Evolutionary conservation across 2,797 vertebrate genomes (phyloP).

Genomic region (Onychomys torridus): DNA sequence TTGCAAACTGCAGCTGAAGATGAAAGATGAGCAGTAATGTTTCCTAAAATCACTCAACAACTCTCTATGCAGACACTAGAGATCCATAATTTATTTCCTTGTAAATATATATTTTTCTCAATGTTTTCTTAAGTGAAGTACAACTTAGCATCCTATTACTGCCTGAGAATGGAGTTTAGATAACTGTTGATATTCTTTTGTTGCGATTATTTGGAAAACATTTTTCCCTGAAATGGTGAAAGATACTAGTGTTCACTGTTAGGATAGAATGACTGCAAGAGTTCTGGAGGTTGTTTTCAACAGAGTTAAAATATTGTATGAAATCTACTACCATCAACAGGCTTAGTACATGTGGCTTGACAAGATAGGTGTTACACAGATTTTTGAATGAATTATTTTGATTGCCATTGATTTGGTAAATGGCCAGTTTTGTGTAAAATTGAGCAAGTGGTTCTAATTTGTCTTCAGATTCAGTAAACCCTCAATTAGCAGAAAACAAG

Average conservation of each 20-base stretch:
- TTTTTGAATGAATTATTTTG: constrained; percentile 30
- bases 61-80: not conserved
- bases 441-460: not conserved
- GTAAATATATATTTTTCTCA: not conserved
- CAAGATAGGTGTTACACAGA: not conserved
- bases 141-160: not conserved
- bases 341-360: not conserved
- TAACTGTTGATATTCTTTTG: constrained; percentile 26
- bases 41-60: not conserved
- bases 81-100: constrained; percentile 42
- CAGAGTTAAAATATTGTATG: not conserved
- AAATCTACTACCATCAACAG: not conserved
- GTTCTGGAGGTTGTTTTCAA: not conserved
- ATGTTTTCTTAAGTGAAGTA: not conserved
- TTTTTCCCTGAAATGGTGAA: not conserved
- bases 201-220: constrained; percentile 49
- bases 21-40: constrained; percentile 35
- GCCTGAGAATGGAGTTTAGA: not conserved
- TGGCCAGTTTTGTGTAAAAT: not conserved
- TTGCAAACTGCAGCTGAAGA: not conserved
- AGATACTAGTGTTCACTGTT: not conserved
- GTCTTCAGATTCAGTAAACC: not conserved
- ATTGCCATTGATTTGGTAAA: not conserved
- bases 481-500: not conserved
- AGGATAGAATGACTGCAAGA: not conserved